Base-by-base conservation (phyloP, 2,888 invertebrate species). In the Drosophila emarginata region DNA sequence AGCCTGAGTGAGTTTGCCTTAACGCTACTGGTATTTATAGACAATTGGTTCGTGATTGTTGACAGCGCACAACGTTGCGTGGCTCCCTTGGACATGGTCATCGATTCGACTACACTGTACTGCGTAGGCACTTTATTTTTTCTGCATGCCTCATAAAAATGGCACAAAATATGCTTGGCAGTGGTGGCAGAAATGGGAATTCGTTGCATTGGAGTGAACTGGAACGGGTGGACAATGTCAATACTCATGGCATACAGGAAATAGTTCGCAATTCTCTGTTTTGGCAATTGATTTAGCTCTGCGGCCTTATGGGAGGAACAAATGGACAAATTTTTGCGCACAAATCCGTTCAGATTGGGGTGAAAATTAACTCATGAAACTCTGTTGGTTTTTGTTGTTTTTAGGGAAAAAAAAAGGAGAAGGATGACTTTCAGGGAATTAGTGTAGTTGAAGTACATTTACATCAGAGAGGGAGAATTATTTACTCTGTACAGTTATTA, bases 1-100 rank as follows among this genome's bases (percentile, higher is more conserved):
- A 67, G 64, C 64, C 58, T 73, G 79, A 77, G 67, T 80, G 77
- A 71, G 81, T 77, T 74, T 81, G 77, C 78, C 74, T 81, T 83
- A 73, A 74, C 82, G 78, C 78, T 77, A 67, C 78, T 85, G 85
- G 82, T 87, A 85, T 85, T 85, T 85, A 85, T 85, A 85, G 87
- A 85, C 87, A 87, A 85, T 85, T 85, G 87, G 85, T 87, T 85
- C 85, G 85, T 82, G 87, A 85, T 87, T 87, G 84, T 84, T 87
- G 87, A 85, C 87, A 84, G 80, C 76, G 80, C 67, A 68, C 74
- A 64, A 74, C 70, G 72, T 65, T 62, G 76, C 86, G 67, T 72
- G 66, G 64, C 72, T 9, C 21, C 60, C 40, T 28, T 23, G 54
- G 51, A 14, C 59, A 64, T 59, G 73, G 53, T 66, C 76, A 71